These are phyloP conservation scores for Otus sunia DNA, from an alignment of 2,113 vertebrate species.

Conservation along the genomic window DNA sequence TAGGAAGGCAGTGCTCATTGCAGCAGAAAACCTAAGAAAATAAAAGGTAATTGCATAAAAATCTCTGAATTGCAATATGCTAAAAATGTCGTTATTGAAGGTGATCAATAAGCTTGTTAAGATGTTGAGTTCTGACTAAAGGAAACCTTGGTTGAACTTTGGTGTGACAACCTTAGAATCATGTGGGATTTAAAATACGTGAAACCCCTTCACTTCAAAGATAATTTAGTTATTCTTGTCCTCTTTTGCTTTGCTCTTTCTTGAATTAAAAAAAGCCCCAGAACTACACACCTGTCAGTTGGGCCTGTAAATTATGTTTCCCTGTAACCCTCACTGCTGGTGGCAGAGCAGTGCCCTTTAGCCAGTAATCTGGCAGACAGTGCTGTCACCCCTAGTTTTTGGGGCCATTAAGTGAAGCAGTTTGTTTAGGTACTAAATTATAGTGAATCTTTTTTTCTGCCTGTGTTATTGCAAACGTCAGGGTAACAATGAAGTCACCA, in stretches of 20 bases:
- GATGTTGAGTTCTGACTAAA: neutral
- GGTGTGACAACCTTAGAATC: neutral
- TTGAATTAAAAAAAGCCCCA: neutral
- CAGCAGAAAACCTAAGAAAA: neutral
- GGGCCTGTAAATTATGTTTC: neutral
- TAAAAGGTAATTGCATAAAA: neutral
- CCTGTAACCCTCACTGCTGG: neutral
- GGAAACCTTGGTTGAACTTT: neutral
- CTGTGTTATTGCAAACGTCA: neutral
- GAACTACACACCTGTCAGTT: neutral
- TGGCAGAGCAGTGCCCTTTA: neutral
- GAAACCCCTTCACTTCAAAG: neutral
- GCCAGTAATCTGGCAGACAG: neutral
- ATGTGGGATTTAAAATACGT: neutral
- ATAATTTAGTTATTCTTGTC: neutral
- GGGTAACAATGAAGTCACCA: neutral
- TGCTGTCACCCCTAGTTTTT: neutral
- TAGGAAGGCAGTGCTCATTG: neutral
- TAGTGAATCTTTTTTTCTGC: neutral
- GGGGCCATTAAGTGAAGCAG: neutral
- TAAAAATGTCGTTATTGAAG: neutral
- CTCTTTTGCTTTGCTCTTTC: neutral
- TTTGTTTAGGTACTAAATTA: neutral
- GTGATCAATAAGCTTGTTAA: neutral
- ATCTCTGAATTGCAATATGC: neutral